Base-by-base conservation (phyloP, 2,888 invertebrate species). In the Phengaris alcon region DNA sequence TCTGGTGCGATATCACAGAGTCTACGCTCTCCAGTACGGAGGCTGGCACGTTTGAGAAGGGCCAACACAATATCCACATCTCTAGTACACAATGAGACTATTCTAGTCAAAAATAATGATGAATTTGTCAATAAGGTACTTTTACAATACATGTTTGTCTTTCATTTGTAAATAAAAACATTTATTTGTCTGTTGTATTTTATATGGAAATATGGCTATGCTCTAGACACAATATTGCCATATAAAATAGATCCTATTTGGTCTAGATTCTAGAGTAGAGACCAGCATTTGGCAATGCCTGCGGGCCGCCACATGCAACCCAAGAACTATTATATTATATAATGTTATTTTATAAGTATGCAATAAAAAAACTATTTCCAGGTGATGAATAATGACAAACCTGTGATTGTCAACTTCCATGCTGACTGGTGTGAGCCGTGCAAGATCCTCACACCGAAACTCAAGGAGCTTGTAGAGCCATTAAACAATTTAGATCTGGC, bases 351-450 rank as follows among this genome's bases (percentile, higher is more conserved):
- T 35, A 35, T 35, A 3, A 35, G 1, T 35, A 35, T 3, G 35
- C 35, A 59, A 59, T 13, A 22, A 12, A 44, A 55, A 35, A 7
- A 9, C 48, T 54, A 6, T 75, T 79, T 78, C 10, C 84, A 94
- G 95, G 95, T 97, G 74, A 96, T 97, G 95, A 97, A 97, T 86
- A 97, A 96, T 81, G 95, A 95, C 57, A 96, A 96, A 82, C 97
- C 97, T 52, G 97, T 97, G n/a, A 97, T 97, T 86, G 97, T 97
- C 0, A 97, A 97, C 86, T 97, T 97, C 85, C 97, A 97, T 84
- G 97, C 97, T 0, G 97, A 97, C 81, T 97, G 97, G 97, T 97
- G 97, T 84, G 97, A 97, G 87, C 97, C 97, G 0, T 97, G 97
- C 87, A 97, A 97, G 88, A 96, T 97, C 82, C 93, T 97, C 13